Percentiles rank a stretch among this genome's conserved stretches.
phyloP scores from a whole-genome alignment of 2,113 vertebrate genomes.

The Empidonax alnorum region DNA sequence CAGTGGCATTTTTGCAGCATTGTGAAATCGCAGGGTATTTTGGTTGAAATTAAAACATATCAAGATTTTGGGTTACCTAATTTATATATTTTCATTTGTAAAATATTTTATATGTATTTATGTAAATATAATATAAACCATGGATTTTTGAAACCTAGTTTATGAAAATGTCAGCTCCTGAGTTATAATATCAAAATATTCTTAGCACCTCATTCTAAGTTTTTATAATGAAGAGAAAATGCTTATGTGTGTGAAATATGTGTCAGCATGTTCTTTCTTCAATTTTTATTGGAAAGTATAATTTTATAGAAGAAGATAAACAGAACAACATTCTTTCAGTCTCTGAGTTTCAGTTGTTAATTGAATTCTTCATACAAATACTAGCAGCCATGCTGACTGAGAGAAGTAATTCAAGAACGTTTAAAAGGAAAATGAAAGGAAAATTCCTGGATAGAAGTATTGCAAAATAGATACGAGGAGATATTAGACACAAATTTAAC shows the following conservation, averaged over 20 bases:
- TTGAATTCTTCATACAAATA: background rate
- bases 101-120: background rate
- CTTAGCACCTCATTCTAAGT: background rate
- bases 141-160: background rate
- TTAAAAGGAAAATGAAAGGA: background rate
- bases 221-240: background rate
- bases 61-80: background rate
- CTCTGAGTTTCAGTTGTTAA: background rate
- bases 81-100: background rate
- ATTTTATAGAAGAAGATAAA: background rate
- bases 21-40: background rate
- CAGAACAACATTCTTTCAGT: background rate
- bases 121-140: background rate
- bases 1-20: background rate
- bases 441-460: background rate
- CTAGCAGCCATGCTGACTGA: background rate
- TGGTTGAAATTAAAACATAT: background rate
- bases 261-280: background rate
- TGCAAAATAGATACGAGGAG: background rate
- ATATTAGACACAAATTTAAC: background rate
- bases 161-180: background rate
- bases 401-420: background rate
- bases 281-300: background rate
- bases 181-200: background rate
- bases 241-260: background rate